A percentile compares a stretch with the other conserved stretches of the same genome.
These are phyloP conservation scores for Catharus bicknelli DNA, from an alignment of 2,113 vertebrate genomes.

Conservation along the genomic window DNA sequence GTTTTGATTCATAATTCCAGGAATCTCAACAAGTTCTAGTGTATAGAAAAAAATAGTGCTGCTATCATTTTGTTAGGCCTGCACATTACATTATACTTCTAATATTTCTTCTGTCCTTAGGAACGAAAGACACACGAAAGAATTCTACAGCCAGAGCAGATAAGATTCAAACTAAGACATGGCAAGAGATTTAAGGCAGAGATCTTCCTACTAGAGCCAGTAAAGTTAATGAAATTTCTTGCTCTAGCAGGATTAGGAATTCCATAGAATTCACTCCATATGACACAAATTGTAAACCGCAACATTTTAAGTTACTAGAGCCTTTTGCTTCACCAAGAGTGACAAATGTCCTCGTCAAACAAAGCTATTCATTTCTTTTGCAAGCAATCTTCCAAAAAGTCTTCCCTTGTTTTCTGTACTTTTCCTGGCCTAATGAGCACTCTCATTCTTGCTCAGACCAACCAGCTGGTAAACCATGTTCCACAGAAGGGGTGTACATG, in stretches of 20 bases:
- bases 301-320: background rate
- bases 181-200: background rate
- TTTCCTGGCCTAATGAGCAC: constrained; percentile 28
- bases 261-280: background rate
- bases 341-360: background rate
- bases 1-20: background rate
- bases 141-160: background rate
- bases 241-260: background rate
- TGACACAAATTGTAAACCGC: background rate
- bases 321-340: background rate
- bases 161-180: background rate
- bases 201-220: background rate
- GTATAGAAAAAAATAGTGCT: background rate
- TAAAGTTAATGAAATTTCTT: background rate
- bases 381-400: constrained; percentile 23
- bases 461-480: constrained; percentile 27
- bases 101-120: background rate
- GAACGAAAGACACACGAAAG: background rate
- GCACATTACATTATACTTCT: background rate
- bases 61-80: background rate
- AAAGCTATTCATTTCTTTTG: constrained; percentile 11
- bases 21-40: background rate
- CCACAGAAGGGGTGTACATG: constrained; percentile 1
- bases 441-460: constrained; percentile 23
- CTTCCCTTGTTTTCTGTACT: constrained; percentile 25